Evolutionary conservation across 2,888 invertebrate genomes (phyloP).

Genomic region (Deladenus siricidicola): DNA sequence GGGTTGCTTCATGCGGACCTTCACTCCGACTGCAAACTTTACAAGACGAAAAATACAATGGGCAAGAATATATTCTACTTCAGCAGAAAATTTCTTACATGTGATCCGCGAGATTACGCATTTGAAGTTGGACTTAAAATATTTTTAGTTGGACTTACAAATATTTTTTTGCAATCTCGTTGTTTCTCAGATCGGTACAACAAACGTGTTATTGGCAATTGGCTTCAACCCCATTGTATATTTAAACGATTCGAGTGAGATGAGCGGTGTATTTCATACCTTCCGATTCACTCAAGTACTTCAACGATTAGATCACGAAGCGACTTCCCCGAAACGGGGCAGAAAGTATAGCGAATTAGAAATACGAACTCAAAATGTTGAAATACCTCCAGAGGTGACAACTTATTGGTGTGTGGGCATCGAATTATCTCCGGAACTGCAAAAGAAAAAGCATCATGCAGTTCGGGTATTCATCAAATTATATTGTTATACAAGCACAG

Average conservation of each 20-base stretch:
- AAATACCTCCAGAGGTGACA: slow-evolving; percentile 75
- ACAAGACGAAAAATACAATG: not conserved
- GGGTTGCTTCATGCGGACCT: slow-evolving; percentile 32
- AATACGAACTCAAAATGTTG: slow-evolving; percentile 49
- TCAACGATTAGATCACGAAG: not conserved
- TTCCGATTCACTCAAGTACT: slow-evolving; percentile 14
- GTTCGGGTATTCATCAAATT: not conserved
- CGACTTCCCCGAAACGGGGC: too few species aligned
- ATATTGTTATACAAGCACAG: slow-evolving; percentile 58
- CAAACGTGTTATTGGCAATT: slow-evolving; percentile 50
- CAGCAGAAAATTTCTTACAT: slow-evolving; percentile 40
- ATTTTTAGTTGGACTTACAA: not conserved
- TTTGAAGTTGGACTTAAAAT: slow-evolving; percentile 33
- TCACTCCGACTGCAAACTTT: slow-evolving; percentile 40
- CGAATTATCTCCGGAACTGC: slow-evolving; percentile 65
- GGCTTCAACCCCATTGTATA: not conserved
- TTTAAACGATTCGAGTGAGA: not conserved
- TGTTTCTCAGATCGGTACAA: slow-evolving; percentile 57
- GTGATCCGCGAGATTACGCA: slow-evolving; percentile 48
- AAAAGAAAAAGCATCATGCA: slow-evolving; percentile 62
- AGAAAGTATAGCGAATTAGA: too few species aligned
- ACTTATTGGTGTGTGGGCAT: slow-evolving; percentile 93
- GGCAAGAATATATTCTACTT: slow-evolving; percentile 24
- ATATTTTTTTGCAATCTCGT: too few species aligned
- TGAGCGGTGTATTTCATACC: not conserved